These are phyloP conservation scores for Metallyticus violacea DNA, from an alignment of 2,888 invertebrate genomes.

Conservation along the genomic window DNA sequence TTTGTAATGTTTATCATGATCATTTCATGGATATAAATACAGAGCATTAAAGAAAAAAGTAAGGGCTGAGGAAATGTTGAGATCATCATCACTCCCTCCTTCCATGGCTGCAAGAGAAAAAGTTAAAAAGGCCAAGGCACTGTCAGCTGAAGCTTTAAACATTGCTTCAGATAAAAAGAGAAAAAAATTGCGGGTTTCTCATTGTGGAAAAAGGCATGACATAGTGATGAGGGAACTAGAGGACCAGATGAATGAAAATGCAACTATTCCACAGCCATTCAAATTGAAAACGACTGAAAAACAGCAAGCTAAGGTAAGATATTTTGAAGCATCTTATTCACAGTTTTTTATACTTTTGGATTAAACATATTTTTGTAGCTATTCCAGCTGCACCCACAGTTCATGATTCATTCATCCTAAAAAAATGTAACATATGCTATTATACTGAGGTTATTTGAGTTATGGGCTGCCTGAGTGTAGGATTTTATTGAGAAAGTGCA, in stretches of 20 bases:
- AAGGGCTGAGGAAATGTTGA: constrained; percentile 66
- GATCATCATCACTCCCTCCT: constrained; percentile 62
- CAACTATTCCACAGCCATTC: constrained; percentile 55
- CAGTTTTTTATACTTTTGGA: too few relatives aligned
- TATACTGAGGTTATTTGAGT: too few relatives aligned
- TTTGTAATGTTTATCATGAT: background rate
- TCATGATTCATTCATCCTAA: too few relatives aligned
- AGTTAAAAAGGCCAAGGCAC: constrained; percentile 11
- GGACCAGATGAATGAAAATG: constrained; percentile 49
- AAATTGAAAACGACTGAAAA: constrained; percentile 54
- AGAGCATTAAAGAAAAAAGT: constrained; percentile 65
- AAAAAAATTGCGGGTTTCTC: constrained; percentile 34
- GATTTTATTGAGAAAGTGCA: too few relatives aligned
- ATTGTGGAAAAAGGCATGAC: constrained; percentile 45
- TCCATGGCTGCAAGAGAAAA: constrained; percentile 64
- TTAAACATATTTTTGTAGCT: too few relatives aligned
- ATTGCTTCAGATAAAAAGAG: background rate
- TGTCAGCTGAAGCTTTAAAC: background rate
- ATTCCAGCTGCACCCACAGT: too few relatives aligned
- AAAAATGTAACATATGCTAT: too few relatives aligned
- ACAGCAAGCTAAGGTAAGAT: constrained; percentile 45
- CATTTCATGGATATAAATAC: background rate
- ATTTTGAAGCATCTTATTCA: too few relatives aligned
- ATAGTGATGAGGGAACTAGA: constrained; percentile 44
- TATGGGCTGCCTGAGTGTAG: too few relatives aligned